These are phyloP conservation scores for Drosophila stalkeri DNA, from an alignment of 2,888 invertebrate species.

Conservation along the genomic window DNA sequence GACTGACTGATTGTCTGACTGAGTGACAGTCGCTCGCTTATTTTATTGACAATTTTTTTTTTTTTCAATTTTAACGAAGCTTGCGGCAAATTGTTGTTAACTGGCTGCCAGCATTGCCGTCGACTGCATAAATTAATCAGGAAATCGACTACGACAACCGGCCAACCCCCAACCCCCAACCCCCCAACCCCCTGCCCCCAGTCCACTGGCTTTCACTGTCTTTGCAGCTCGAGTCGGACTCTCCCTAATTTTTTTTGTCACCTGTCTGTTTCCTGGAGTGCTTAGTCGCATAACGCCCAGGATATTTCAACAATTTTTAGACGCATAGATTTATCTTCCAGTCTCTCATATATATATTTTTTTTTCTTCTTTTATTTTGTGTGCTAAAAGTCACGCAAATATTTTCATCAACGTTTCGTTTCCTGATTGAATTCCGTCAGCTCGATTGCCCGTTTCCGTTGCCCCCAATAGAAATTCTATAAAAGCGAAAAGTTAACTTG, in stretches of 20 bases:
- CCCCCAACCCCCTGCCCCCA: not conserved
- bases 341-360: conserved; percentile 16
- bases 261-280: conserved; percentile 52
- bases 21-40: conserved; percentile 56
- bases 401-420: conserved; percentile 77
- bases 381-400: conserved; percentile 56
- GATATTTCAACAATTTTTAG: conserved; percentile 63
- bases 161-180: not conserved
- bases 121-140: conserved; percentile 80
- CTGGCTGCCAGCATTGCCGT: conserved; percentile 57
- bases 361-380: not conserved
- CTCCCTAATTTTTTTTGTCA: conserved; percentile 37
- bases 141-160: conserved; percentile 68
- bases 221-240: conserved; percentile 6
- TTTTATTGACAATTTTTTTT: conserved; percentile 75
- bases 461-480: conserved; percentile 8
- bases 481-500: conserved; percentile 17
- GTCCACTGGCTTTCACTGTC: not conserved
- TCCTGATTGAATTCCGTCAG: conserved; percentile 73
- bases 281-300: conserved; percentile 22
- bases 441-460: conserved; percentile 57
- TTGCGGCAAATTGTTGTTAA: conserved; percentile 80
- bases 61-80: conserved; percentile 73
- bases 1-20: conserved; percentile 28
- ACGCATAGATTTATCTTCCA: conserved; percentile 38